Evolutionary conservation across 1,140 invertebrate species (phyloP).

Genomic region (Heliconius melpomene): DNA sequence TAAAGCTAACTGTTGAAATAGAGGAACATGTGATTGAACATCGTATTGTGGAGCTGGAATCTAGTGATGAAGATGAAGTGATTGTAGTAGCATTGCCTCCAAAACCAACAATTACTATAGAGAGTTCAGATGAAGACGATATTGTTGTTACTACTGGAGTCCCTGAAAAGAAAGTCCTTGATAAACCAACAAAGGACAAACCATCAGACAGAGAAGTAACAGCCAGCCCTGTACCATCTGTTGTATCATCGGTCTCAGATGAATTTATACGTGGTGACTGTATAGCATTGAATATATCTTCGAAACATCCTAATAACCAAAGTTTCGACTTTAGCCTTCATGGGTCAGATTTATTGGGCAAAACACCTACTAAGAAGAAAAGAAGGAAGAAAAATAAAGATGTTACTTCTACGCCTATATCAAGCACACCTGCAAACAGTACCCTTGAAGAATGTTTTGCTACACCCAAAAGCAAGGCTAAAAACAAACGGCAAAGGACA

Average conservation of each 20-base stretch:
- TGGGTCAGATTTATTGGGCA: constrained; percentile 68
- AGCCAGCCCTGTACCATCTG: constrained; percentile 75
- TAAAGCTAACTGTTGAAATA: constrained; percentile 66
- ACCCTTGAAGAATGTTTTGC: constrained; percentile 69
- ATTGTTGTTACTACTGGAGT: constrained; percentile 32
- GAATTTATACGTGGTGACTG: constrained; percentile 78
- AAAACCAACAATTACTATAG: constrained; percentile 75
- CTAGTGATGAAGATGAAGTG: constrained; percentile 78
- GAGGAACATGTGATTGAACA: constrained; percentile 58
- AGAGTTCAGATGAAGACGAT: constrained; percentile 80
- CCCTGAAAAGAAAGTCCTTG: constrained; percentile 34
- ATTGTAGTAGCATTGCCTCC: constrained; percentile 72
- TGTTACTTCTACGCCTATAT: constrained; percentile 56
- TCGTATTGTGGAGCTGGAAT: constrained; percentile 57
- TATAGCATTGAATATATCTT: constrained; percentile 76
- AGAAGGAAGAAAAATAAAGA: constrained; percentile 72
- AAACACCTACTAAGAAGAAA: constrained; percentile 68
- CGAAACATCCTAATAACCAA: constrained; percentile 59
- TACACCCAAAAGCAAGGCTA: constrained; percentile 77
- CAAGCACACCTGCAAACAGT: constrained; percentile 15
- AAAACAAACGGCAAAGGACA: constrained; percentile 64
- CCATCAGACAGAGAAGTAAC: constrained; percentile 55
- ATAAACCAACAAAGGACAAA: constrained; percentile 43
- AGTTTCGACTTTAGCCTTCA: constrained; percentile 78
- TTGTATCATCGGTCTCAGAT: constrained; percentile 78